Conservation (phyloP, 1,140 invertebrate genomes). For the Brachionus calyciflorus region DNA sequence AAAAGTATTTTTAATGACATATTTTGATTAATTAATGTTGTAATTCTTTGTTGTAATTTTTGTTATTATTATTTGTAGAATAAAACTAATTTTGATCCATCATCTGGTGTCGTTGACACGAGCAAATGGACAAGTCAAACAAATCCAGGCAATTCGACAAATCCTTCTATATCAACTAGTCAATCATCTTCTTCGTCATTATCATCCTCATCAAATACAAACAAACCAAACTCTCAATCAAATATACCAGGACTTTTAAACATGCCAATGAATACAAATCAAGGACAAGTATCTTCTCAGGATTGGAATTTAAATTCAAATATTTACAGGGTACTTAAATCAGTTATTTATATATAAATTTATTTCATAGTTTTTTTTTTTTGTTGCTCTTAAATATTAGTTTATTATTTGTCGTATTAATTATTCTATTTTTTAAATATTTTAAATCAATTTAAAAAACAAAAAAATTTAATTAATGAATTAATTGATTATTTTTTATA, state of each 20-base stretch:
- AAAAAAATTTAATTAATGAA: too few relatives aligned
- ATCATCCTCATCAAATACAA: too few relatives aligned
- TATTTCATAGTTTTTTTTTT: neutral
- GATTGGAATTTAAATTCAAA: neutral
- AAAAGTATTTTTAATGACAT: neutral
- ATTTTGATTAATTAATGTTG: neutral
- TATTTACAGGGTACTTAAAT: conserved; percentile 26
- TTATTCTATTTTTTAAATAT: too few relatives aligned
- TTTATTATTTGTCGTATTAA: too few relatives aligned
- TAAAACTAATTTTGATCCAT: conserved; percentile 47
- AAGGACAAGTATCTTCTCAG: neutral
- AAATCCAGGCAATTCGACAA: neutral
- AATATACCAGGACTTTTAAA: neutral
- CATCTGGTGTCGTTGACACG: conserved; percentile 26
- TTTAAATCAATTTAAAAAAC: too few relatives aligned
- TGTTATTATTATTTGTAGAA: conserved; percentile 5
- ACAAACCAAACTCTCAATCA: neutral
- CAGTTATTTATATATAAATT: neutral
- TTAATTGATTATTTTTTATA: too few relatives aligned
- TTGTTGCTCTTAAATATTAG: too few relatives aligned
- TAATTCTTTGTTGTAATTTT: neutral
- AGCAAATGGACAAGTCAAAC: conserved; percentile 31
- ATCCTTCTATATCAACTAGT: too few relatives aligned
- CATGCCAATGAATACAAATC: neutral
- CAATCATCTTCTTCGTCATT: too few relatives aligned